Percentiles rank a stretch among this genome's conserved stretches.
Conservation (phyloP, 1,140 invertebrate species). For the Cydia pomonella region DNA sequence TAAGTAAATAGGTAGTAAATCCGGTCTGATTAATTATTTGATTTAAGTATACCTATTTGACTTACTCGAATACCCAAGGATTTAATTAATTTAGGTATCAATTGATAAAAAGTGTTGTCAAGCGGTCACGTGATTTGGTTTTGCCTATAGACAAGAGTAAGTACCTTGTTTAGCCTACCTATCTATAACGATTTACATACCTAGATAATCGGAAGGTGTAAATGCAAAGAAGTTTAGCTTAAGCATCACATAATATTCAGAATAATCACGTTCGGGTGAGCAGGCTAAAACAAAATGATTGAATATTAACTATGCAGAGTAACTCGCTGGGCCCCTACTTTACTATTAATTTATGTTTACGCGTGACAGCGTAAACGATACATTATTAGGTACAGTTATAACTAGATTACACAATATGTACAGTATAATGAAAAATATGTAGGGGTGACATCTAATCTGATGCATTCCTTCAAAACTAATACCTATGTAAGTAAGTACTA, state of each 20-base stretch:
- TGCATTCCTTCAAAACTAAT: background rate
- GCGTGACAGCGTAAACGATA: slow-evolving; percentile 10
- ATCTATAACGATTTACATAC: too few relatives aligned
- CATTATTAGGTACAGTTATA: slow-evolving; percentile 20
- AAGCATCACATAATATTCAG: background rate
- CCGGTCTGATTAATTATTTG: background rate
- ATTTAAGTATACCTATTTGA: too few relatives aligned
- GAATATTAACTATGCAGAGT: background rate
- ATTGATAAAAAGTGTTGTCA: too few relatives aligned
- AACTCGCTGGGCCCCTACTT: slow-evolving; percentile 4
- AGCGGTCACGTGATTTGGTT: too few relatives aligned
- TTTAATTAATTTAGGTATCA: too few relatives aligned
- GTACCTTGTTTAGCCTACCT: too few relatives aligned
- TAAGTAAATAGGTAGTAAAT: background rate
- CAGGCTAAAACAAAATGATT: background rate
- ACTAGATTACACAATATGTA: slow-evolving; percentile 7
- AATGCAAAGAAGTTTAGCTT: background rate
- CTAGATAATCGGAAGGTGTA: too few relatives aligned
- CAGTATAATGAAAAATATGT: background rate
- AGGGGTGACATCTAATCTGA: background rate
- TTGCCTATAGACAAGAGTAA: too few relatives aligned
- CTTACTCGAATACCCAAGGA: too few relatives aligned
- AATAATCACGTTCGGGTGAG: background rate
- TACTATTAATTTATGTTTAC: slow-evolving; percentile 25
- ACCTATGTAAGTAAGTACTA: background rate